Base-by-base conservation (phyloP, 1,140 invertebrate species). In the Dinoponera quadriceps region DNA sequence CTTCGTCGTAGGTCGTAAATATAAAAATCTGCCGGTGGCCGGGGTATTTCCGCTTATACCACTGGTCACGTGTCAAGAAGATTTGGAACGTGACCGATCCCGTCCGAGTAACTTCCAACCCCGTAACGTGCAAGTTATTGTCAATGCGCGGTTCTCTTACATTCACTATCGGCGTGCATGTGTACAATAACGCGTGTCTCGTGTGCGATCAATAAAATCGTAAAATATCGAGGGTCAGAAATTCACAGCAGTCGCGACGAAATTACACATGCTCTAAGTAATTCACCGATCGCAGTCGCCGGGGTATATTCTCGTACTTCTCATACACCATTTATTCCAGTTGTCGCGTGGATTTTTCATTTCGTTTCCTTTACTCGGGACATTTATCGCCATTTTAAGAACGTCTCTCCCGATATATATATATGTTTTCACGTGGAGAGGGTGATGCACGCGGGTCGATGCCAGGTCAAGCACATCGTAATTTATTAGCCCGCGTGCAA, bases 401-500 rank as follows among this genome's bases (percentile, higher is more conserved):
- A 16, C 63, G 69, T 14, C 57, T 48, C 57, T 48, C 33, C 3
- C 68, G 3, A n/a, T 4, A 4, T 14, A 38, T 16, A 16, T 48
- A 33, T 13, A 55, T 54, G 11, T 20, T 2, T 18, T 44, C 7
- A 14, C 33, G 22, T 38, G 27, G n/a, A 57, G 7, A 80, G n/a
- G 11, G 18, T 14, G n/a, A 48, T 16, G 84, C 77, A 78, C 81
- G 77, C 74, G 85, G 82, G 77, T 84, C 83, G 75, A 77, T 25
- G 81, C 71, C 44, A n/a, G 72, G 71, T 14, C 59, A 20, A 20
- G 14, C n/a, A 27, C 62, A 88, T 88, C 73, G 71, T 77, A 84
- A 68, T 81, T 89, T 87, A 84, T 87, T 82, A 62, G 62, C 25
- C 69, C 16, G 72, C 54, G 68, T 71, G 33, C 48, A 78, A 85